Base-by-base conservation (phyloP, 2,888 invertebrate species). In the Lasioglossum leucozonium region DNA sequence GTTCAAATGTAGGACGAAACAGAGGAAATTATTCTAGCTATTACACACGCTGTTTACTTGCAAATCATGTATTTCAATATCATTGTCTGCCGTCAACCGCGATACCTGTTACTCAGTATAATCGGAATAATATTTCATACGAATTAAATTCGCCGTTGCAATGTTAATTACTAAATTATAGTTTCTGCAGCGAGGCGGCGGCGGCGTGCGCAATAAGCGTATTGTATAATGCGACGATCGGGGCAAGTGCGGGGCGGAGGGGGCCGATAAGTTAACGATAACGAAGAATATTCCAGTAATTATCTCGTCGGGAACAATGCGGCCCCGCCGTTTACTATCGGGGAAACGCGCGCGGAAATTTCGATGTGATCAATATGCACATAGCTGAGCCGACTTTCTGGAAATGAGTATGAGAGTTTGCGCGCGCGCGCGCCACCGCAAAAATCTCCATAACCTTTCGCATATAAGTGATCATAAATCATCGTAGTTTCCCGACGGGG, bases 381-480 rank as follows among this genome's bases (percentile, higher is more conserved):
- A 72, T 72, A 81, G 77, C 47, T 77, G 34, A 47, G 73, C 65
- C 77, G 72, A 82, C 74, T 81, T 76, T 37, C 62, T 69, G 22
- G 69, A 69, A 79, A 81, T 51, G 65, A 77, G 73, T 65, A 74
- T 58, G 72, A 71, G 44, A 16, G 5, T 5, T 51, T 55, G 58
- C 51, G 26, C 34, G 58, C 65, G 58, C 58, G 26, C 34, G 47
- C 26, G 37, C 58, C 58, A n/a, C 30, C 65, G 55, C 67, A 85
- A 83, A 86, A 87, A 87, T 87, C 83, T 86, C 83, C 83, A 81
- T 87, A 86, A 79, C 73, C 67, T 77, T 77, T 71, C 55, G 55
- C 42, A 13, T 67, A 37, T 67, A 37, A 51, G 18, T 34, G 65
- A 47, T 75, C 87, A 83, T 87, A 87, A 87, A 87, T 87, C 87